Evolutionary conservation across 35 echinoderm and acorn worm genomes (phyloP), one percentile per base, ranked within the genome.

Genomic region (Eucidaris tribuloides): DNA sequence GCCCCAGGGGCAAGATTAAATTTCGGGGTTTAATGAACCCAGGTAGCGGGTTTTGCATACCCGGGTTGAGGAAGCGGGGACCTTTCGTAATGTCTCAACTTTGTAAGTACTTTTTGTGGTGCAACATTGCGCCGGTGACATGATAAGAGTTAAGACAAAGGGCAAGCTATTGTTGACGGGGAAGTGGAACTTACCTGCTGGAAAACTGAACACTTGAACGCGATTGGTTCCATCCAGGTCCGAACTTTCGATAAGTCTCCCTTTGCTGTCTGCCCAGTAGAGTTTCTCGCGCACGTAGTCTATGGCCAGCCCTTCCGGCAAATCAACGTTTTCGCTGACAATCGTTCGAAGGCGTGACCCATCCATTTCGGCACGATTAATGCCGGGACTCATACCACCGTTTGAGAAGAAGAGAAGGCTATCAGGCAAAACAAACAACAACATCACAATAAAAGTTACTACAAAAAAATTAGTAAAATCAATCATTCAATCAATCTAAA

Each of bases 181-280:
- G 24, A 66, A 84, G 59, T 35, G 17, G 11, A 33, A 79, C 25
- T 79, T 50, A 88, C 85, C 41, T 68, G 37, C 18, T 46, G 35
- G 56, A 13, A 88, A 88, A 1, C 45, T 25, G 6, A 64, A 18
- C 3, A 88, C 56, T 29, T 62, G 37, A 39, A 29, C 38, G 43
- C 58, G 18, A 59, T 88, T 42, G 5, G 17, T 55, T 17, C 85
- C 85, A 14, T 81, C 42, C 31, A 80, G 13, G 14, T 66, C 29
- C 34, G 44, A 50, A 33, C 77, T 50, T 46, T 88, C 76, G 27
- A 88, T 88, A 17, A 44, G 34, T 9, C 43, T 32, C 11, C 20
- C 27, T 30, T 88, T 88, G 42, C 76, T 62, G 46, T 88, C 85
- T 7, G 85, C 77, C 61, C 77, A 61, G 58, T 88, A 88, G 17